phyloP scores from a whole-genome alignment of 2,113 vertebrate genomes.

The Nothobranchius kuhntae region DNA sequence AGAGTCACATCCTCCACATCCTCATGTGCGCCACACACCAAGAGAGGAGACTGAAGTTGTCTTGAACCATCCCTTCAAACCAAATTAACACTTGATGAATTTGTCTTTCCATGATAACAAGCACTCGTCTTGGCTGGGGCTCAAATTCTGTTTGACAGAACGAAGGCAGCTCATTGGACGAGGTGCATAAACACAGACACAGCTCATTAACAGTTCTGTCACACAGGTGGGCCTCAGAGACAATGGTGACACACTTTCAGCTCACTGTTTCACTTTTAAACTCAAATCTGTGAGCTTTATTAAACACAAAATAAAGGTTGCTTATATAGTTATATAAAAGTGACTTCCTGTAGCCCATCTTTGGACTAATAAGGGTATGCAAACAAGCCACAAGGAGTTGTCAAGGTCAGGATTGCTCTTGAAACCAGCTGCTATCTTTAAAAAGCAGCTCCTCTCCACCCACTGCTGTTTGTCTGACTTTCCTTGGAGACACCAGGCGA shows the following conservation, averaged over 20 bases:
- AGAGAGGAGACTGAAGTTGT: constrained; percentile 40
- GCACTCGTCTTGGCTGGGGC: constrained; percentile 56
- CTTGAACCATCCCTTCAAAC: constrained; percentile 65
- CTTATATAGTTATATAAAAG: too few relatives aligned
- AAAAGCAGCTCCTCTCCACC: constrained; percentile 32
- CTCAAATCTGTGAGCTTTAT: too few relatives aligned
- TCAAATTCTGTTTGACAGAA: constrained; percentile 72
- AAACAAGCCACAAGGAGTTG: constrained; percentile 39
- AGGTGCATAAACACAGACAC: constrained; percentile 75
- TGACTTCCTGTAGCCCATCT: not conserved
- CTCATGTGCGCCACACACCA: constrained; percentile 9
- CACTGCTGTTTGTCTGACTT: constrained; percentile 18
- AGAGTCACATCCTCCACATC: not conserved
- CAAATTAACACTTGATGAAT: constrained; percentile 76
- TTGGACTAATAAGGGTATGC: constrained; percentile 32
- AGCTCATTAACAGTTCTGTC: constrained; percentile 78
- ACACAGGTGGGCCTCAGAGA: constrained; percentile 66
- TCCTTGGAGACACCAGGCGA: constrained; percentile 39
- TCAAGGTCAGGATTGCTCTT: constrained; percentile 53
- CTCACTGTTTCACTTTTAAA: constrained; percentile 9
- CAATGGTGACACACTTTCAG: constrained; percentile 54
- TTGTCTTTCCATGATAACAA: constrained; percentile 67
- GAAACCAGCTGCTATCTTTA: constrained; percentile 52
- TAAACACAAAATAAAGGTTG: too few relatives aligned
- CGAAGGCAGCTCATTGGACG: constrained; percentile 70